Base-by-base conservation (phyloP, 2,797 vertebrate genomes). In the Amblyopsis hoosieri region DNA sequence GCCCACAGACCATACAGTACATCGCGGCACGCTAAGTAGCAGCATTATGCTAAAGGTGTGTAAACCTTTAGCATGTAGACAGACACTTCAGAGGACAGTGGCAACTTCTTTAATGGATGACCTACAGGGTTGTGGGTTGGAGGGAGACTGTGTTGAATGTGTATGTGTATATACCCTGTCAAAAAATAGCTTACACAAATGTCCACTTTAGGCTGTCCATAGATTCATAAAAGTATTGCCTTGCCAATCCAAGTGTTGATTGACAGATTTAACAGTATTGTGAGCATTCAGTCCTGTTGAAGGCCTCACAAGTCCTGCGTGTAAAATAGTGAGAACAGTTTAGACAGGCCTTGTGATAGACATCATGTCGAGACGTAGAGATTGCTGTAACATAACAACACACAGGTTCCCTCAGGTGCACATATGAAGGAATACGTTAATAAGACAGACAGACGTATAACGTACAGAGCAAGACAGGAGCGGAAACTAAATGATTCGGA, bases 401-500 rank as follows among this genome's bases (percentile, higher is more conserved):
- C 7, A 10, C 12, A 8, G 12, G 54, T 8, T 42, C 37, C 9
- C 31, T 19, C 46, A 1, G 2, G 12, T 5, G 15, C 47, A 52
- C 12, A 50, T 15, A 6, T n/a, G 3, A 50, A 50, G 48, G 15
- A 6, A 50, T 6, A 23, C 48, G 46, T 57, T 57, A n/a, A 65
- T 47, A 15, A 23, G 17, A 33, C 54, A 62, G 45, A 62, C 7
- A 15, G 37, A 11, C 51, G 2, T 10, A 9, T 42, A 56, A 10
- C 66, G 66, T 6, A 50, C 12, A 42, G 37, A 42, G 14, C 54
- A 71, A 72, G 11, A 29, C 67, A 60, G 17, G 0, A 1, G 54
- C 57, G 47, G 68, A 79, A 60, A 72, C 60, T 3, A 69, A 70
- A 57, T 72, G 11, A 5, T 45, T 59, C 3, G 73, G 73, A 73